A percentile compares a stretch with the other conserved stretches of the same genome.
These are phyloP conservation scores for Rhabdornis inornatus DNA, from an alignment of 2,113 vertebrate genomes.

Conservation along the genomic window DNA sequence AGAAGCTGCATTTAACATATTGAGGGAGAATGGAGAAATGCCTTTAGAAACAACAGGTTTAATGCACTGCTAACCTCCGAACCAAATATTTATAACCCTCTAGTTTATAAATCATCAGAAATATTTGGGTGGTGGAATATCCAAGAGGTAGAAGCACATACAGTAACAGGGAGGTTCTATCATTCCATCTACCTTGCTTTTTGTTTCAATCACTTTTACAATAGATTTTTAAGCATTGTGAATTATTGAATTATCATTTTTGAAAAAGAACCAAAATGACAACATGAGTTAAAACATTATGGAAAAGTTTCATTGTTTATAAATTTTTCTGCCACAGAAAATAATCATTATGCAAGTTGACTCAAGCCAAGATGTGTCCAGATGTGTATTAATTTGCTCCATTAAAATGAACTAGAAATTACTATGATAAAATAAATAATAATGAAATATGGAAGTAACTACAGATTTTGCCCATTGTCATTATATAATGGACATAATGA, in stretches of 20 bases:
- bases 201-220: background rate
- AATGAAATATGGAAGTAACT: constrained; percentile 29
- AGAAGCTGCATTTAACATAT: constrained; percentile 22
- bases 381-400: background rate
- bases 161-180: background rate
- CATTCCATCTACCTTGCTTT: constrained; percentile 10
- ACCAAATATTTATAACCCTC: constrained; percentile 29
- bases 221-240: background rate
- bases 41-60: constrained; percentile 18
- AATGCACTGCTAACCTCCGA: constrained; percentile 41
- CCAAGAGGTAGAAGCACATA: background rate
- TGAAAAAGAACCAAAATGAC: background rate
- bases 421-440: background rate
- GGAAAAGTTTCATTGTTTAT: background rate
- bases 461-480: background rate
- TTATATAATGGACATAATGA: constrained; percentile 51
- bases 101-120: constrained; percentile 21
- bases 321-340: constrained; percentile 1
- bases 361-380: background rate
- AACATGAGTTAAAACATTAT: background rate
- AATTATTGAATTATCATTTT: background rate
- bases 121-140: background rate
- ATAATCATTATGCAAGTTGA: background rate
- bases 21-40: background rate
- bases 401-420: background rate